A percentile compares a stretch with the other conserved stretches of the same genome.
These are phyloP conservation scores for Zootermopsis nevadensis DNA, from an alignment of 2,888 invertebrate genomes.

Conservation along the genomic window DNA sequence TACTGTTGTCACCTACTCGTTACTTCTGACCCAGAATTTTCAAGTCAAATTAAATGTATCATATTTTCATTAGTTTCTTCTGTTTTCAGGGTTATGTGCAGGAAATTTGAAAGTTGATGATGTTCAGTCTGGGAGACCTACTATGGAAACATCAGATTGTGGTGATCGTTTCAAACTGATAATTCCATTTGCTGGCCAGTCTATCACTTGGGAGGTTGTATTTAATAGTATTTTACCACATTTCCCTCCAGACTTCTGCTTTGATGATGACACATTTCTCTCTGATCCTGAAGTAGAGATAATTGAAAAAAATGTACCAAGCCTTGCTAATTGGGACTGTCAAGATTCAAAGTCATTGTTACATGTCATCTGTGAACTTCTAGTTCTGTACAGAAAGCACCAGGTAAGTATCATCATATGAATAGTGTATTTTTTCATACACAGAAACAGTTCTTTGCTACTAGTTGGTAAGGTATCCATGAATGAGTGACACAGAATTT, in stretches of 20 bases:
- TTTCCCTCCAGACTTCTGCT: conserved; percentile 80
- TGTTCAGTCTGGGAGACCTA: conserved; percentile 38
- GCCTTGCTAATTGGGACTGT: conserved; percentile 74
- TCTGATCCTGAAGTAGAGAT: conserved; percentile 69
- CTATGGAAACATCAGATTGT: conserved; percentile 43
- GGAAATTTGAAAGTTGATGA: conserved; percentile 44
- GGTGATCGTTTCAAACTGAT: conserved; percentile 71
- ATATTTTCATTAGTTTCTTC: background rate
- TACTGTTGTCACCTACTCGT: no score
- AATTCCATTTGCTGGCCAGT: conserved; percentile 77
- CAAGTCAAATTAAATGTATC: no score
- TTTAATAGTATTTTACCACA: conserved; percentile 73
- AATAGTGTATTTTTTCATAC: no score
- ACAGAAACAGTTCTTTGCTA: no score
- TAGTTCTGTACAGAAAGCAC: conserved; percentile 71
- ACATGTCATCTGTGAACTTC: conserved; percentile 72
- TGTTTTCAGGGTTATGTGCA: conserved; percentile 42
- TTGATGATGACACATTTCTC: conserved; percentile 76
- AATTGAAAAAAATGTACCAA: conserved; percentile 68
- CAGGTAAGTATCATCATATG: conserved; percentile 65
- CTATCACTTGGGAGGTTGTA: conserved; percentile 76
- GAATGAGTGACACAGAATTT: no score
- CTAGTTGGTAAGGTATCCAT: no score
- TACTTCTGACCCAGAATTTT: no score
- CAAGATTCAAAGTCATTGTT: conserved; percentile 70